phyloP scores from a whole-genome alignment of 2,888 invertebrate genomes.

The Arenicola marina region DNA sequence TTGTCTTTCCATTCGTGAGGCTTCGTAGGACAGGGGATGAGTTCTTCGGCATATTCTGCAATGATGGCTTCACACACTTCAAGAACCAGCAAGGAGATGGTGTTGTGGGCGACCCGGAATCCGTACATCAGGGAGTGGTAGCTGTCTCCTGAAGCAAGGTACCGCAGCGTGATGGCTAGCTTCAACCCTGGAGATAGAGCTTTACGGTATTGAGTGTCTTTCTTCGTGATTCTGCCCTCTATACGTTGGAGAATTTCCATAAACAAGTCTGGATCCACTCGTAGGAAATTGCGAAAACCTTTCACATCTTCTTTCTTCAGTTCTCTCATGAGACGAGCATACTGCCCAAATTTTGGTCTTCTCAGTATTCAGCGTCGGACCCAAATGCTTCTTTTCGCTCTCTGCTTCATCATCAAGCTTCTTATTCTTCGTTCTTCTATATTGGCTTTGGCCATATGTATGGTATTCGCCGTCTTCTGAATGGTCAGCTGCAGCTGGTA shows the following conservation, averaged over 20 bases:
- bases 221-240: background rate
- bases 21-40: constrained; percentile 6
- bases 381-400: constrained; percentile 8
- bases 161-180: constrained; percentile 21
- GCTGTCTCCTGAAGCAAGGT: constrained; percentile 17
- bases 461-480: too few species aligned
- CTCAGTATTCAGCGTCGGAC: constrained; percentile 6
- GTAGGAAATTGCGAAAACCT: constrained; percentile 6
- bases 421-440: constrained; percentile 1
- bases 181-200: constrained; percentile 14
- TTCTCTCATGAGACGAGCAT: constrained; percentile 9
- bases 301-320: constrained; percentile 6
- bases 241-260: constrained; percentile 3
- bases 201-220: background rate
- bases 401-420: background rate
- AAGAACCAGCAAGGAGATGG: constrained; percentile 7
- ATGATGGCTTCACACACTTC: constrained; percentile 17
- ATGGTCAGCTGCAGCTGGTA: too few species aligned
- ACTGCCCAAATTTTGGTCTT: constrained; percentile 8
- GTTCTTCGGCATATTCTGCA: constrained; percentile 12
- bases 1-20: constrained; percentile 17
- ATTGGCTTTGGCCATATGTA: too few species aligned
- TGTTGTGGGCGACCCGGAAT: constrained; percentile 23
- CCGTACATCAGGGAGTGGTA: constrained; percentile 13
- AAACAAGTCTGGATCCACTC: constrained; percentile 11